Percentiles rank a stretch among this genome's conserved stretches.
Conservation (phyloP, 35 echinoderm and acorn worm species). For the Lytechinus pictus region DNA sequence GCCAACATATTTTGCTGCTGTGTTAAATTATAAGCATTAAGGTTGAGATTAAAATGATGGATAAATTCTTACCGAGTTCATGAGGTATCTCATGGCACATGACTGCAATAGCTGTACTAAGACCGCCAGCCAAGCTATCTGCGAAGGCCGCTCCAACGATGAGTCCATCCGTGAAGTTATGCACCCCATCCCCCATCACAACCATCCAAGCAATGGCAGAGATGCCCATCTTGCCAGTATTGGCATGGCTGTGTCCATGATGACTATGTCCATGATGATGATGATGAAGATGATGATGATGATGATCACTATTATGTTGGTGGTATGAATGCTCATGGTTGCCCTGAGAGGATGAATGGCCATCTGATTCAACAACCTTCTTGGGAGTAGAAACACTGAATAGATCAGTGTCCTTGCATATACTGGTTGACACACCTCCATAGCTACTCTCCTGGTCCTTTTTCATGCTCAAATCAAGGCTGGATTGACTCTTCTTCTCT, state of each 20-base stretch:
- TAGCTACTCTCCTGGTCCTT: not conserved
- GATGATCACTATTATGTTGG: not conserved
- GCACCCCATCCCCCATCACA: constrained; percentile 86
- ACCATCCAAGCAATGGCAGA: constrained; percentile 81
- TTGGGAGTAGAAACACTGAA: not conserved
- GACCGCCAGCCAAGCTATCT: constrained; percentile 81
- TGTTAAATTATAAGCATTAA: not conserved
- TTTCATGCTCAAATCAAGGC: not conserved
- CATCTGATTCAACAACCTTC: not conserved
- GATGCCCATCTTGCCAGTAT: constrained; percentile 47
- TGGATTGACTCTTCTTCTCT: not conserved
- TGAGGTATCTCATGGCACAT: constrained; percentile 98
- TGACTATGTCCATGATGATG: constrained; percentile 60
- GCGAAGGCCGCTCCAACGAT: constrained; percentile 90
- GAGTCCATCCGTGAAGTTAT: constrained; percentile 95
- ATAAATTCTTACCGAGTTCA: constrained; percentile 82
- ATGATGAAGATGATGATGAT: constrained; percentile 19
- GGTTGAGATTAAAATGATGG: not conserved
- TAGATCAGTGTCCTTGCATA: not conserved
- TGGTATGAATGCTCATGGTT: not conserved
- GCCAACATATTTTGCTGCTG: not conserved
- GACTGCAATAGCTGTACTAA: constrained; percentile 89
- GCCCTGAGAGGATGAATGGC: not conserved
- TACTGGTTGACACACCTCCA: not conserved
- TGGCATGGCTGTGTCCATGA: constrained; percentile 72